phyloP scores from a whole-genome alignment of 2,113 vertebrate species.

The Ameiurus melas region DNA sequence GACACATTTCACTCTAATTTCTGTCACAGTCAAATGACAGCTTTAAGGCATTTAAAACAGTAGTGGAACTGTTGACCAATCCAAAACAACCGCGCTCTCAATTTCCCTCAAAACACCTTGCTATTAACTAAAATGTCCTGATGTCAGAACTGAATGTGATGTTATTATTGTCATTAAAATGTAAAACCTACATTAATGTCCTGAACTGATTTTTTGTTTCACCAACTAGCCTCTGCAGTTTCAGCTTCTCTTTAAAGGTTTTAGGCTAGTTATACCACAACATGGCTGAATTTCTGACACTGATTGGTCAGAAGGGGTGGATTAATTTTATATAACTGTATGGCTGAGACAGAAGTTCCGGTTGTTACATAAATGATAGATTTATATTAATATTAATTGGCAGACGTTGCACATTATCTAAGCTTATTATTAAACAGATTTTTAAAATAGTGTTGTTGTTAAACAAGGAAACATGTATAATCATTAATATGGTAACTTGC shows the following conservation, averaged over 20 bases:
- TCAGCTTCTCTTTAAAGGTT: not conserved
- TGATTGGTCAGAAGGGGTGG: not conserved
- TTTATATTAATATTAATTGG: not conserved
- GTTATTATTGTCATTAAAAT: not conserved
- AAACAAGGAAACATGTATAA: not conserved
- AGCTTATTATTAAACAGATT: not conserved
- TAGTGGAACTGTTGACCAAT: not conserved
- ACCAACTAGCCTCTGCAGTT: not conserved
- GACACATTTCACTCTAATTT: not conserved
- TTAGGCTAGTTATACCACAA: not conserved
- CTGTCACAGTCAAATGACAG: not conserved
- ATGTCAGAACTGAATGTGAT: not conserved
- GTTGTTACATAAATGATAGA: not conserved
- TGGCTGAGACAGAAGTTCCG: not conserved
- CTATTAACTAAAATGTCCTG: not conserved
- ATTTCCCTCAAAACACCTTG: not conserved
- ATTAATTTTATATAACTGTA: not conserved
- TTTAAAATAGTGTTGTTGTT: not conserved
- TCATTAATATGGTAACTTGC: not conserved
- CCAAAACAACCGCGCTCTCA: not conserved
- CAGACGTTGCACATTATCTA: not conserved
- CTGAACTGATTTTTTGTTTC: not conserved
- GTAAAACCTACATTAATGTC: not conserved
- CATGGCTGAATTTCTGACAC: not conserved
- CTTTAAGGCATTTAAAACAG: conserved; percentile 12